Base-by-base conservation (phyloP, 1,140 invertebrate genomes). In the Diorhabda carinulata region DNA sequence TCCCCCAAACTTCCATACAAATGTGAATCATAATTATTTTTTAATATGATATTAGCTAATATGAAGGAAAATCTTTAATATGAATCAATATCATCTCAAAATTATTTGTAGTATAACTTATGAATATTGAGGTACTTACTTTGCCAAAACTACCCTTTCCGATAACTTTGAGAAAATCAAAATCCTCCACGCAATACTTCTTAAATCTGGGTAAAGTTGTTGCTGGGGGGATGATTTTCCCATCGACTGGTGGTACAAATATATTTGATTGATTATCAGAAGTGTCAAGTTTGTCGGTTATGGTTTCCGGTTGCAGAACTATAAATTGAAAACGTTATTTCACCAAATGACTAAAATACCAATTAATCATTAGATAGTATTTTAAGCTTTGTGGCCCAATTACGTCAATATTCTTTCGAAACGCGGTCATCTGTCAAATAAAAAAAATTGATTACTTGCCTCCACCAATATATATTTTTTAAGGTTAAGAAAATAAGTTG, bases 111-210 rank as follows among this genome's bases (percentile, higher is more conserved):
- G 59, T 8, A 41, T 40, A 10, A 6, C 52, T n/a, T 56, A 25
- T 25, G 2, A 25, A 7, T 25, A 25, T 1, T 25, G 25, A 25
- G 25, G 25, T n/a, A 70, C 80, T 79, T 82, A 95, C 94, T 87
- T 98, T 98, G 78, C 96, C 96, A 80, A 98, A 98, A 78, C 95
- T 97, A 69, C 96, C 96, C 85, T 97, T 98, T 52, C 96, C 96
- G 3, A 98, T 84, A 10, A 98, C 93, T 84, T 96, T 97, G 61
- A 98, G 87, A 82, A 98, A 96, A 78, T 92, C 90, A 83, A 98
- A 98, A 81, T 98, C 94, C 74, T 94, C 91, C 61, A 96, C 88
- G 9, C 86, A 86, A 78, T 96, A 97, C 80, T 94, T 95, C 76
- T 92, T 87, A 85, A 95, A 96, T 75, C 92, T 88, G 58, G 93